These are phyloP conservation scores for Cuniculus paca DNA, from an alignment of 2,797 vertebrate species.

Conservation along the genomic window DNA sequence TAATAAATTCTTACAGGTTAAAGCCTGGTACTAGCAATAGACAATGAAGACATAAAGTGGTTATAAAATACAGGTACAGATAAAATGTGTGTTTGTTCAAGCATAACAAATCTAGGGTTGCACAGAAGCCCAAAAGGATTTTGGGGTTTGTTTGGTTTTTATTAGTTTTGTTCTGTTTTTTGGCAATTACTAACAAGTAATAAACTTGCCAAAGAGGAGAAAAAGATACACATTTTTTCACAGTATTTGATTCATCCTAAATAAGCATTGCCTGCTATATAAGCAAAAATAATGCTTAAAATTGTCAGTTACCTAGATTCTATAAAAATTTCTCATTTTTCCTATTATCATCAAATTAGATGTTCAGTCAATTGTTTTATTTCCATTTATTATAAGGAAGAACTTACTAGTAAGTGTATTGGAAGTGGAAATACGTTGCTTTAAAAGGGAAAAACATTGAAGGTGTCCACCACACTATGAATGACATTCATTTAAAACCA, in stretches of 20 bases:
- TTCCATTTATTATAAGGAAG: conserved; percentile 28
- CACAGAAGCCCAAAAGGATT: neutral
- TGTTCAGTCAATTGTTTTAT: neutral
- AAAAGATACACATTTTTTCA: neutral
- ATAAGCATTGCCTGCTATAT: neutral
- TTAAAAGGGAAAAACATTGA: neutral
- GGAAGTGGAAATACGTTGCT: neutral
- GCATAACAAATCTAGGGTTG: neutral
- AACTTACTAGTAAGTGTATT: neutral
- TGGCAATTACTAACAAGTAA: neutral
- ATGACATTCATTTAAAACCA: neutral
- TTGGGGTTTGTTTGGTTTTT: neutral
- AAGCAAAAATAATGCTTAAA: conserved; percentile 30
- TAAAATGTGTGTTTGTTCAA: neutral
- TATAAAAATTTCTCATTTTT: conserved; percentile 23
- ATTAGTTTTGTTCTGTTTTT: neutral
- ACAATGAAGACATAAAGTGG: conserved; percentile 29
- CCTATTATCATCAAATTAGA: conserved; percentile 1
- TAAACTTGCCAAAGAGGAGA: neutral
- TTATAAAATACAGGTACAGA: conserved; percentile 2
- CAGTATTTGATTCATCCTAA: conserved; percentile 1
- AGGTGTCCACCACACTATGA: neutral
- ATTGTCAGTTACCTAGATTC: neutral
- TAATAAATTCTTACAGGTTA: conserved; percentile 33
- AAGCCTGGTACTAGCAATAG: conserved; percentile 17